A percentile compares a stretch with the other conserved stretches of the same genome.
Evolutionary conservation across 2,113 vertebrate genomes (phyloP).

Genomic region (Hemiprocne comata): DNA sequence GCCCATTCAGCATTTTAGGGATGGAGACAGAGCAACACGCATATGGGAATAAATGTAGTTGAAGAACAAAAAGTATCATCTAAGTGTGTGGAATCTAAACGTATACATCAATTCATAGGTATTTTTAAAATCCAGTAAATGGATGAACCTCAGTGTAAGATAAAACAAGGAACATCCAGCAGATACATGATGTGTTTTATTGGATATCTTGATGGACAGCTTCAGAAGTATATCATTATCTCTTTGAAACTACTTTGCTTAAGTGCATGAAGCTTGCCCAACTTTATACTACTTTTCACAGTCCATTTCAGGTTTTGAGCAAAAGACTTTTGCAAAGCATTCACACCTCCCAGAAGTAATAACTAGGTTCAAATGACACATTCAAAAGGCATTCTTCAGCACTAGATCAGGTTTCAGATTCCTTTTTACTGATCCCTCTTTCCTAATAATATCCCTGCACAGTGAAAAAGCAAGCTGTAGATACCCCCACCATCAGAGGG

Average conservation of each 20-base stretch:
- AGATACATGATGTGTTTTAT: background rate
- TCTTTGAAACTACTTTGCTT: conserved; percentile 10
- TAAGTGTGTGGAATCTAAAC: background rate
- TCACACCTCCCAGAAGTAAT: conserved; percentile 59
- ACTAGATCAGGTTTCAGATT: conserved; percentile 52
- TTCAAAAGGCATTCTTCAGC: conserved; percentile 52
- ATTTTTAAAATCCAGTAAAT: background rate
- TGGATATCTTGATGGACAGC: background rate
- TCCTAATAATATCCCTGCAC: conserved; percentile 46
- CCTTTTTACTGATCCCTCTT: conserved; percentile 43
- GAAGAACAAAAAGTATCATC: background rate
- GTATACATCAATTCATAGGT: background rate
- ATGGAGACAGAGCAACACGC: background rate
- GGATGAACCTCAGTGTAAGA: background rate
- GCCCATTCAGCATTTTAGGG: background rate
- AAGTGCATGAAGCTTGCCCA: background rate
- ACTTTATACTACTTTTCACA: background rate
- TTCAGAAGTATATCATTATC: background rate
- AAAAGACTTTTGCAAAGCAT: background rate
- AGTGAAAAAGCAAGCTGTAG: background rate
- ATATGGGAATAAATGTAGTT: background rate
- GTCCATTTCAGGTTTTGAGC: conserved; percentile 24
- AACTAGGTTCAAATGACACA: conserved; percentile 10
- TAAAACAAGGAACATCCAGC: background rate
- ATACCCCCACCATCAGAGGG: background rate